A percentile compares a stretch with the other conserved stretches of the same genome.
phyloP scores from a whole-genome alignment of 2,888 invertebrate species.

The Philereme transversata region DNA sequence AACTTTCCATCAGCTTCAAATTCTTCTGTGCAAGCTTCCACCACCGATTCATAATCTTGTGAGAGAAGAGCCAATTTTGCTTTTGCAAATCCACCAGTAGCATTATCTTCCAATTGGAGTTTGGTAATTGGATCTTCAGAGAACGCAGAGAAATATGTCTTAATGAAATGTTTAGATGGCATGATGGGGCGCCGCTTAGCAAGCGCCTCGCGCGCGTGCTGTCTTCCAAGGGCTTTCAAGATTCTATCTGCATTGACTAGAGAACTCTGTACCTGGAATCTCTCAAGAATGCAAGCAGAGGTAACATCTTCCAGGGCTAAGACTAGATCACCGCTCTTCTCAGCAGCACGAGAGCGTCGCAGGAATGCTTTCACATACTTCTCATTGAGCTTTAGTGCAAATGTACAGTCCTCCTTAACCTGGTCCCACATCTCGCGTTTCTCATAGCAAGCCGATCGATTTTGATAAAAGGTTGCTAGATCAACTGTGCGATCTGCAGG shows the following conservation, averaged over 20 bases:
- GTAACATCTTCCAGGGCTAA: conserved; percentile 96
- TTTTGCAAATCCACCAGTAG: conserved; percentile 82
- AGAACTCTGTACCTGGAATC: conserved; percentile 92
- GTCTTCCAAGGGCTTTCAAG: conserved; percentile 90
- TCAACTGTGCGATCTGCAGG: conserved; percentile 89
- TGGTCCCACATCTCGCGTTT: conserved; percentile 93
- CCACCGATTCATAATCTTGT: conserved; percentile 90
- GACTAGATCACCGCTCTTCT: conserved; percentile 90
- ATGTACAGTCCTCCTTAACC: conserved; percentile 94
- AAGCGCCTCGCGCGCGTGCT: conserved; percentile 90
- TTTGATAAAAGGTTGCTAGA: conserved; percentile 96
- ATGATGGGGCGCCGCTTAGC: conserved; percentile 87
- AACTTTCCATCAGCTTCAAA: conserved; percentile 86
- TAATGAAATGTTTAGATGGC: conserved; percentile 94
- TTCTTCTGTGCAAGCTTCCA: conserved; percentile 91
- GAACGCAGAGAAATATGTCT: conserved; percentile 94
- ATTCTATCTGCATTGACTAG: conserved; percentile 94
- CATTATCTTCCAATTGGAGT: conserved; percentile 71
- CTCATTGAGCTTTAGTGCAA: conserved; percentile 92
- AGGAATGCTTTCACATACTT: conserved; percentile 94
- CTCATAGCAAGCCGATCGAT: conserved; percentile 97
- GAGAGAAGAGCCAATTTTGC: conserved; percentile 88
- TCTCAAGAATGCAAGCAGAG: conserved; percentile 95
- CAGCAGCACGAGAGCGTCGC: conserved; percentile 92
- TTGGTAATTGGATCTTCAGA: conserved; percentile 92